Percentiles rank a stretch among this genome's conserved stretches.
These are phyloP conservation scores for Corythornis cristatus DNA, from an alignment of 2,113 vertebrate genomes.

Conservation along the genomic window DNA sequence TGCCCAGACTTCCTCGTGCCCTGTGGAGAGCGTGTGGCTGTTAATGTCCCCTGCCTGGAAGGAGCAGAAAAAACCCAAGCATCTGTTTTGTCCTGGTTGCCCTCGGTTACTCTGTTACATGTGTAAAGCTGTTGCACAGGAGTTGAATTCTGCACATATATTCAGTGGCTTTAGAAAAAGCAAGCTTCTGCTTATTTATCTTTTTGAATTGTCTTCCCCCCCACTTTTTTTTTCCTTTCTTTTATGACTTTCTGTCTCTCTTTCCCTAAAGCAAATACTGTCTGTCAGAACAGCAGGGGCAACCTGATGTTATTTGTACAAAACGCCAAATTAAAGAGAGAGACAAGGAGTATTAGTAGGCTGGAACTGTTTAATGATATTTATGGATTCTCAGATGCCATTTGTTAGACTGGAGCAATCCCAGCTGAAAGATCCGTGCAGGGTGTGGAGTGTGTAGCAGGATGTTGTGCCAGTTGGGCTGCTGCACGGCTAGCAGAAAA, in stretches of 20 bases:
- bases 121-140: not conserved
- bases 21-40: not conserved
- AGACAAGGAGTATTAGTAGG: constrained; percentile 8
- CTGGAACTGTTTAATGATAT: constrained; percentile 47
- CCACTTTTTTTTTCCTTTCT: not conserved
- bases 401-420: constrained; percentile 44
- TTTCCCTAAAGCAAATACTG: not conserved
- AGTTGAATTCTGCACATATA: not conserved
- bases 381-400: constrained; percentile 32
- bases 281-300: not conserved
- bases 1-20: accelerated
- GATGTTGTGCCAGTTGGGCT: constrained; percentile 48
- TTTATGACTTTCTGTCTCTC: not conserved
- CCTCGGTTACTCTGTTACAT: not conserved
- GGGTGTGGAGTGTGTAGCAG: constrained; percentile 19
- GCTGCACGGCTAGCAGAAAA: constrained; percentile 46
- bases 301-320: not conserved
- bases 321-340: constrained; percentile 10
- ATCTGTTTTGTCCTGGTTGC: not conserved
- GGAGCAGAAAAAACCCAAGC: not conserved
- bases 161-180: not conserved
- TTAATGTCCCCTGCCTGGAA: not conserved
- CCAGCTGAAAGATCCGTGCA: constrained; percentile 50
- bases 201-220: not conserved
- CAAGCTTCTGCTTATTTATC: not conserved